A percentile compares a stretch with the other conserved stretches of the same genome.
phyloP scores from a whole-genome alignment of 64 coral and sea anemone species.

The Dendrophyllia cribrosa region DNA sequence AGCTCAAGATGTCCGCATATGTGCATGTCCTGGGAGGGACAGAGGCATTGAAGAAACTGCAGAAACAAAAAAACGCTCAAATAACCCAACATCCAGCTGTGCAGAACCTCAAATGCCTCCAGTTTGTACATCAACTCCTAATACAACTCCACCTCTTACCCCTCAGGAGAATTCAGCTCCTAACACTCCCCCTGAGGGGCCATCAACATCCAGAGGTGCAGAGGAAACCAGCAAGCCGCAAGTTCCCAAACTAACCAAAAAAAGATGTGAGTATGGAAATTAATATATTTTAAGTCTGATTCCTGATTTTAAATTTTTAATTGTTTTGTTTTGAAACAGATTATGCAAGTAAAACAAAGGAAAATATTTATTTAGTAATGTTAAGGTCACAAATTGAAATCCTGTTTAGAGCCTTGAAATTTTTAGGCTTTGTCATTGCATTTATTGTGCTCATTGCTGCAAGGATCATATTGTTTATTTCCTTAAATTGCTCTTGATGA shows the following conservation, averaged over 20 bases:
- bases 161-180: conserved; percentile 5
- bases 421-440: too few relatives aligned
- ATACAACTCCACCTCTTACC: conserved; percentile 32
- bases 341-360: too few relatives aligned
- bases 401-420: too few relatives aligned
- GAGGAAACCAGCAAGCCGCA: background rate
- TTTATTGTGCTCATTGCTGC: too few relatives aligned
- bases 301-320: background rate
- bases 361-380: too few relatives aligned
- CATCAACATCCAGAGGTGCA: conserved; percentile 23
- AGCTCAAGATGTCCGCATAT: conserved; percentile 74
- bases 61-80: conserved; percentile 52
- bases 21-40: conserved; percentile 91
- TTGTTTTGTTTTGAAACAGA: background rate
- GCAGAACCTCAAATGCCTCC: background rate
- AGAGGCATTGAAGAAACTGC: conserved; percentile 66
- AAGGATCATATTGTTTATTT: too few relatives aligned
- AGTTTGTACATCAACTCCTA: background rate
- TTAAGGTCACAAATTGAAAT: too few relatives aligned
- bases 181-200: conserved; percentile 31
- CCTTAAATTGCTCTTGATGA: too few relatives aligned
- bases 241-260: conserved; percentile 60
- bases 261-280: conserved; percentile 69
- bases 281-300: background rate
- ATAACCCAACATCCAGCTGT: background rate